Base-by-base conservation (phyloP, 2,888 invertebrate genomes). In the Lepidocyrtinus sp. region DNA sequence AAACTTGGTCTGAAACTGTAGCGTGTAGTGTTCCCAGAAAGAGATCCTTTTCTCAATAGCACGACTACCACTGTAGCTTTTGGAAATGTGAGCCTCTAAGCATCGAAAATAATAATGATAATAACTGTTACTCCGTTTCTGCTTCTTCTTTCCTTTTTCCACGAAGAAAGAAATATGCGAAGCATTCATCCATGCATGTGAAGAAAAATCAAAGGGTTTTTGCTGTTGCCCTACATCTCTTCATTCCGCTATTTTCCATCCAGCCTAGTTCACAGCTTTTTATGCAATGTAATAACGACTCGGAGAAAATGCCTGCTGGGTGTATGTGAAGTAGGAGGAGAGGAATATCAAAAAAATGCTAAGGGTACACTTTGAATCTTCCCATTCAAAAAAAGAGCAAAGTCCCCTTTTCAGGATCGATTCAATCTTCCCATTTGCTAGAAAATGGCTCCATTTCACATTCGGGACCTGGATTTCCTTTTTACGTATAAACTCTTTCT, bases 401-500 rank as follows among this genome's bases (percentile, higher is more conserved):
- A 65, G 15, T 12, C 1, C 7, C n/a, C 17, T 26, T 26, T 61
- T 61, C 21, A 19, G 50, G 24, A 71, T 71, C 71, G 71, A 76
- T 76, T 76, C 76, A 76, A 70, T 76, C 70, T 76, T n/a, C 70
- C 64, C 71, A 76, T 76, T 76, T 76, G 46, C 55, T 59, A 61
- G 64, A 36, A 76, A 76, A 76, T 76, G 76, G 71, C 70, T 71
- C 70, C 76, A 76, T 76, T 75, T 75, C 75, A 69, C 63, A 75
- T 69, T 75, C 75, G 75, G 69, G 75, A 46, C 75, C 75, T 62
- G 50, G 63, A 50, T 75, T 69, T 75, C 50, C 75, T 70, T 55
- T 26, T 22, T 70, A 9, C 59, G 7, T 24, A 12, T 22, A 7
- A 9, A 21, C 22, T 62, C 24, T 21, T 62, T 17, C 62, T 62